Percentiles rank a stretch among this genome's conserved stretches.
phyloP scores from a whole-genome alignment of 2,888 invertebrate species.

The Hirtodrosophila alboralis region DNA sequence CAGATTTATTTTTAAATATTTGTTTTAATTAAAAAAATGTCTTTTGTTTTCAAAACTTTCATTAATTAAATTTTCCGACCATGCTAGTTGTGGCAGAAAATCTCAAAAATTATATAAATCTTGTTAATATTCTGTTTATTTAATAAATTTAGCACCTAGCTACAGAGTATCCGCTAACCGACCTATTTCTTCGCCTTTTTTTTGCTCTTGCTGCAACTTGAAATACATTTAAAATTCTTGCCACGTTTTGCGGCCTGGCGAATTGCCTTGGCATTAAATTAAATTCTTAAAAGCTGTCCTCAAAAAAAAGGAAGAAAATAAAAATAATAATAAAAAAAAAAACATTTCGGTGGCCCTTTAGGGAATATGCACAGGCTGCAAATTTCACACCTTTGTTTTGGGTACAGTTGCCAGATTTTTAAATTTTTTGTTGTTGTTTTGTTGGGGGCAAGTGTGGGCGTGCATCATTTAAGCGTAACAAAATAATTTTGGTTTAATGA shows the following conservation, averaged over 20 bases:
- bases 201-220: conserved; percentile 13
- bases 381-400: conserved; percentile 60
- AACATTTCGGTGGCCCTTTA: conserved; percentile 45
- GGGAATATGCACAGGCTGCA: conserved; percentile 65
- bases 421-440: too few relatives aligned
- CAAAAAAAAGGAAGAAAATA: background rate
- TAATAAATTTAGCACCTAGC: too few relatives aligned
- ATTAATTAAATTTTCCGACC: too few relatives aligned
- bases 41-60: too few relatives aligned
- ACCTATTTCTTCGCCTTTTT: background rate
- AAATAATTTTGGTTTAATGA: conserved; percentile 33
- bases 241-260: conserved; percentile 63
- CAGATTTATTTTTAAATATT: too few relatives aligned
- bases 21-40: too few relatives aligned
- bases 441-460: conserved; percentile 38
- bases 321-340: conserved; percentile 9
- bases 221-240: conserved; percentile 67
- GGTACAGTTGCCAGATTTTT: conserved; percentile 43
- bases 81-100: too few relatives aligned
- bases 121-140: too few relatives aligned
- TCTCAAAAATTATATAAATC: too few relatives aligned
- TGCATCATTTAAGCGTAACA: conserved; percentile 46
- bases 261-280: conserved; percentile 70
- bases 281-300: conserved; percentile 55
- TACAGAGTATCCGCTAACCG: conserved; percentile 7